These are phyloP conservation scores for Andrena bicolor DNA, from an alignment of 2,888 invertebrate genomes.

Conservation along the genomic window DNA sequence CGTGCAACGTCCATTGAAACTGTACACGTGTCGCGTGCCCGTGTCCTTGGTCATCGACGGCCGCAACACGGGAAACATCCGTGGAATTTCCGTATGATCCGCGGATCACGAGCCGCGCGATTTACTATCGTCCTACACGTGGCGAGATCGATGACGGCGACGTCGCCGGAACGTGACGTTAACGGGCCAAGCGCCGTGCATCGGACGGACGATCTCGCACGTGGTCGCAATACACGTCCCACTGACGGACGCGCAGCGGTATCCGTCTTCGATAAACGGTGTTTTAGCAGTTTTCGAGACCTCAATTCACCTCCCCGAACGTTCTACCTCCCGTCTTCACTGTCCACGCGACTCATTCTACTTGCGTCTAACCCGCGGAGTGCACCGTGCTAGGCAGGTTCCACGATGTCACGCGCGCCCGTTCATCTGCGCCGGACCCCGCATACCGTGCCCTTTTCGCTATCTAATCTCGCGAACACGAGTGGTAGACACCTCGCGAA, in stretches of 20 bases:
- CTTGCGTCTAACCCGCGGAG: background rate
- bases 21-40: slow-evolving; percentile 51
- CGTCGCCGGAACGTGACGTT: slow-evolving; percentile 42
- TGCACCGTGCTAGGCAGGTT: background rate
- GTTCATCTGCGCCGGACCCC: no score
- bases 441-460: no score
- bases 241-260: background rate
- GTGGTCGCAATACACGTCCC: background rate
- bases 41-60: slow-evolving; percentile 40
- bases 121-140: slow-evolving; percentile 41
- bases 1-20: background rate
- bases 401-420: no score
- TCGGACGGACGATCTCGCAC: background rate
- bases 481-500: no score
- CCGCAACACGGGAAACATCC: slow-evolving; percentile 20
- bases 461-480: no score
- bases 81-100: slow-evolving; percentile 20
- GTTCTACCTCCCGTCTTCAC: background rate
- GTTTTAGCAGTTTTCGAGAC: background rate
- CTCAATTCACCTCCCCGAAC: background rate
- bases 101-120: slow-evolving; percentile 33
- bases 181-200: background rate
- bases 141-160: slow-evolving; percentile 19
- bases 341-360: background rate
- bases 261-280: background rate